Percentiles rank a stretch among this genome's conserved stretches.
Conservation (phyloP, 2,797 vertebrate species). For the Ambastaia sidthimunki region DNA sequence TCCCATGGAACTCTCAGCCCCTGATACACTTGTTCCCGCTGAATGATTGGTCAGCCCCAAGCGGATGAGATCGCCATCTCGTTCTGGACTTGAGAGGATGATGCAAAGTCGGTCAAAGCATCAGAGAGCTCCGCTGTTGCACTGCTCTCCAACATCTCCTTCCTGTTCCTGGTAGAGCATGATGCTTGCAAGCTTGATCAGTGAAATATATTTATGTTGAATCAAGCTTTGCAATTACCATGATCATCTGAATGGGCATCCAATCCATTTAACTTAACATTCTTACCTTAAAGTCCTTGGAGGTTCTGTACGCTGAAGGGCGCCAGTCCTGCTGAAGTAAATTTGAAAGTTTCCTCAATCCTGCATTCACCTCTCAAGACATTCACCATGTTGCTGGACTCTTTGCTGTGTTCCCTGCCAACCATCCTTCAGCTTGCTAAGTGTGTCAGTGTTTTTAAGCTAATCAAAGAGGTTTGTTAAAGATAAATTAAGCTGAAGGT, state of each 20-base stretch:
- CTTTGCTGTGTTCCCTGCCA: slow-evolving; percentile 76
- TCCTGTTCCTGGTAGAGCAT: too few species aligned
- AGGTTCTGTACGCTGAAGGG: slow-evolving; percentile 71
- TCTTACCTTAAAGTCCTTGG: slow-evolving; percentile 78
- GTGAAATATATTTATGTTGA: too few species aligned
- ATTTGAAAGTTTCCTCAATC: slow-evolving; percentile 70
- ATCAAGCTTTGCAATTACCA: background rate
- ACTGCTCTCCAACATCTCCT: too few species aligned
- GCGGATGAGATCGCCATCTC: too few species aligned
- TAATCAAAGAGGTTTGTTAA: background rate
- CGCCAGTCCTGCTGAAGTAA: slow-evolving; percentile 73
- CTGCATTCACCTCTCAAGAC: slow-evolving; percentile 61
- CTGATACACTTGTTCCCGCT: too few species aligned
- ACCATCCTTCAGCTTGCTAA: slow-evolving; percentile 69
- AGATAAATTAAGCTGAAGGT: too few species aligned
- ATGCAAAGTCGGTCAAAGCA: too few species aligned
- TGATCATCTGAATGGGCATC: background rate
- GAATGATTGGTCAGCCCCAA: too few species aligned
- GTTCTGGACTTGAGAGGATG: too few species aligned
- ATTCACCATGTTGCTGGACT: slow-evolving; percentile 66
- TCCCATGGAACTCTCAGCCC: too few species aligned
- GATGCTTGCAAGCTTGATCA: too few species aligned
- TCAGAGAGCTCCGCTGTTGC: too few species aligned
- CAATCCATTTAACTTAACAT: background rate
- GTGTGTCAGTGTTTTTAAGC: background rate